A percentile compares a stretch with the other conserved stretches of the same genome.
These are phyloP conservation scores for Azemiops feae DNA, from an alignment of 2,113 vertebrate species.

Conservation along the genomic window DNA sequence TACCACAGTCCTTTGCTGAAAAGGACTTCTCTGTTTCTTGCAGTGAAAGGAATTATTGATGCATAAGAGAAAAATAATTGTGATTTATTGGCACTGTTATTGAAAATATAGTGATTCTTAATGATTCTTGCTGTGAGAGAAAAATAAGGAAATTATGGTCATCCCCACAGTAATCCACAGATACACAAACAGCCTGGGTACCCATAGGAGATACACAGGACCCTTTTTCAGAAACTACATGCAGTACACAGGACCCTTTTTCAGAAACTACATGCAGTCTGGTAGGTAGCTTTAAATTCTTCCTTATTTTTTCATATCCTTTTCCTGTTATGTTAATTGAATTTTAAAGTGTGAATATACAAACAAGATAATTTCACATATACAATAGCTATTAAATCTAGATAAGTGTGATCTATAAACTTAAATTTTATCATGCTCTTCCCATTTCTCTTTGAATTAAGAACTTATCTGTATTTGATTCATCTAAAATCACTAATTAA, in stretches of 20 bases:
- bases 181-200: not conserved
- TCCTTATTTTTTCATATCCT: not conserved
- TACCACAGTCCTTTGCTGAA: not conserved
- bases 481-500: not conserved
- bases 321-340: not conserved
- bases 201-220: not conserved
- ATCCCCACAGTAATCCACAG: not conserved
- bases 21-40: not conserved
- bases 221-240: not conserved
- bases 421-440: not conserved
- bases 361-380: not conserved
- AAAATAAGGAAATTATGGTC: not conserved
- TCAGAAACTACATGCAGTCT: not conserved
- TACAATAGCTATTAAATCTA: not conserved
- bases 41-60: not conserved
- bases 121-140: not conserved
- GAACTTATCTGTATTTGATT: not conserved
- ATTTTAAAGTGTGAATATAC: not conserved
- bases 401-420: not conserved
- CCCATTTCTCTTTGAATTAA: constrained; percentile 3
- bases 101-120: not conserved
- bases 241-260: not conserved
- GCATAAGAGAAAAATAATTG: not conserved
- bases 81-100: not conserved
- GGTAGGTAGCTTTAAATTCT: not conserved